phyloP scores from a whole-genome alignment of 2,113 vertebrate species.

The Menura novaehollandiae region DNA sequence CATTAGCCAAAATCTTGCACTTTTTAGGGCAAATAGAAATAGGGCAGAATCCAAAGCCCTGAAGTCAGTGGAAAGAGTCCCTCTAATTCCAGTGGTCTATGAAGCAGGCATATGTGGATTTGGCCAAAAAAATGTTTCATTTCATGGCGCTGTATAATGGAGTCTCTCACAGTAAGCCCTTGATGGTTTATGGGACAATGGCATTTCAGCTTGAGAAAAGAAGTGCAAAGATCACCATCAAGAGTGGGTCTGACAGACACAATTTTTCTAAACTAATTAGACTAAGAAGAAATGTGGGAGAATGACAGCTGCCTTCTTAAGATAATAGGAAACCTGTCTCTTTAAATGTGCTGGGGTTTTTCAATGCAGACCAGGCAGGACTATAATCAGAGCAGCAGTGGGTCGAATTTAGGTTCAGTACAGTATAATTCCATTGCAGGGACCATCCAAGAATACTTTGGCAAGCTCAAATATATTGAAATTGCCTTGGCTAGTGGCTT shows the following conservation, averaged over 20 bases:
- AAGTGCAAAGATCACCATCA: neutral
- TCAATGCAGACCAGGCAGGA: conserved; percentile 32
- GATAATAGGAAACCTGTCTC: conserved; percentile 51
- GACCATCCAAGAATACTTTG: conserved; percentile 17
- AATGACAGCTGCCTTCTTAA: conserved; percentile 36
- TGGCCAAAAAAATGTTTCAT: conserved; percentile 22
- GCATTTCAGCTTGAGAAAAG: neutral
- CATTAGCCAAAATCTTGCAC: neutral
- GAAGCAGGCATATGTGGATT: conserved; percentile 1
- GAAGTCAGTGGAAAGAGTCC: conserved; percentile 27
- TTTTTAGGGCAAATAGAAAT: neutral
- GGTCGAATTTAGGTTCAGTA: conserved; percentile 50
- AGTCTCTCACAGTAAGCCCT: neutral
- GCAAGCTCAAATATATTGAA: conserved; percentile 19
- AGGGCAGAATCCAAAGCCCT: neutral
- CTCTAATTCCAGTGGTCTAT: conserved; percentile 26
- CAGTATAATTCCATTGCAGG: conserved; percentile 52
- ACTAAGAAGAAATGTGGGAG: neutral
- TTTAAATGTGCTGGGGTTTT: conserved; percentile 52
- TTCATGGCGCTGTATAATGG: neutral
- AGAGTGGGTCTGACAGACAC: conserved; percentile 13
- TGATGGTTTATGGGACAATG: neutral
- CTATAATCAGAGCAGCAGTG: conserved; percentile 52
- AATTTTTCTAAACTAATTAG: conserved; percentile 39
- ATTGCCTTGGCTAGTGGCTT: conserved; percentile 43